A percentile compares a stretch with the other conserved stretches of the same genome.
These are phyloP conservation scores for Oxyteleia sp. DNA, from an alignment of 2,888 invertebrate genomes.

Conservation along the genomic window DNA sequence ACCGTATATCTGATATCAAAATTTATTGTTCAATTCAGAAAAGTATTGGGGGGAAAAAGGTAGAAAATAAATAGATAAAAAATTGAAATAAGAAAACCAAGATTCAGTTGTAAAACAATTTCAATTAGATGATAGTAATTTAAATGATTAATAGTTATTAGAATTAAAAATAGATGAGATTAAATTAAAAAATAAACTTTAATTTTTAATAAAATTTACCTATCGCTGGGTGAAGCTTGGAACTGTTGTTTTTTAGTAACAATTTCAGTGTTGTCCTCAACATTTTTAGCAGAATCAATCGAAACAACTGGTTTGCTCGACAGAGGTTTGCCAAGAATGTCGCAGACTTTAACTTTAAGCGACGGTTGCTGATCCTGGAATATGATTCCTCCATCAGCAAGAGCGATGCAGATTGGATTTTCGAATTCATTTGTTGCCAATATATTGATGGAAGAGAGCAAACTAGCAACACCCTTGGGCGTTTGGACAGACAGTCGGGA, in stretches of 20 bases:
- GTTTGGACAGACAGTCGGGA: conserved; percentile 96
- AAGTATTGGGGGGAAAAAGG: conserved; percentile 82
- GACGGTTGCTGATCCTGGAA: conserved; percentile 92
- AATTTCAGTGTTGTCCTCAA: conserved; percentile 92
- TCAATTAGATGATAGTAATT: neutral
- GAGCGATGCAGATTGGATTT: conserved; percentile 93
- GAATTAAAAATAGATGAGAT: too few species aligned
- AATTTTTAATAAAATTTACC: conserved; percentile 82
- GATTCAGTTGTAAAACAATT: neutral
- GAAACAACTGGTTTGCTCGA: conserved; percentile 90
- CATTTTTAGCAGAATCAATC: conserved; percentile 92
- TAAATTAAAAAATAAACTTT: too few species aligned
- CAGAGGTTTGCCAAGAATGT: conserved; percentile 92
- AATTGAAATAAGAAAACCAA: too few species aligned
- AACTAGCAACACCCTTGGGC: conserved; percentile 93
- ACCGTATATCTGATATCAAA: conserved; percentile 85
- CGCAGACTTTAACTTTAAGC: conserved; percentile 92
- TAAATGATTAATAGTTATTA: too few species aligned
- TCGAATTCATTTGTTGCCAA: conserved; percentile 91
- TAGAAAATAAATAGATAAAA: neutral
- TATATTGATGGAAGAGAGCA: conserved; percentile 93
- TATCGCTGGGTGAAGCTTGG: conserved; percentile 85
- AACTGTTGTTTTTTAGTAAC: conserved; percentile 89
- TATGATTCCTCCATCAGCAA: conserved; percentile 92
- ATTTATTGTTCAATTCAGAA: conserved; percentile 79